Percentiles rank a stretch among this genome's conserved stretches.
These are phyloP conservation scores for Rhingia campestris DNA, from an alignment of 2,888 invertebrate genomes.

Conservation along the genomic window DNA sequence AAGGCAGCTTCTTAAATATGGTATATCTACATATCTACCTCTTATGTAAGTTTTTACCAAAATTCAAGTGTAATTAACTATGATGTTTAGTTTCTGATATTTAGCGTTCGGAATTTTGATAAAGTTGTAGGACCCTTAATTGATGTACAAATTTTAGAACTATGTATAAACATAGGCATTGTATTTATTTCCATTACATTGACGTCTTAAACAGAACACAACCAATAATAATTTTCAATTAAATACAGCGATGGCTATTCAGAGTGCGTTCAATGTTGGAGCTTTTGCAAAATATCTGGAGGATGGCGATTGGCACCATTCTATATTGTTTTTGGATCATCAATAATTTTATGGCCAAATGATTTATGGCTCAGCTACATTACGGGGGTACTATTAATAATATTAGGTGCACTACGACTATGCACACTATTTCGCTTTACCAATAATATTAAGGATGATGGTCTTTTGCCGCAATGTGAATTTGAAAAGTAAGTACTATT, in stretches of 20 bases:
- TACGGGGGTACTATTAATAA: slow-evolving; percentile 83
- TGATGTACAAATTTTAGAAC: too few relatives aligned
- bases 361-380: slow-evolving; percentile 84
- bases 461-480: slow-evolving; percentile 81
- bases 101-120: too few relatives aligned
- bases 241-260: slow-evolving; percentile 79
- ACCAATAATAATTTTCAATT: not conserved
- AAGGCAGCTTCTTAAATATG: too few relatives aligned
- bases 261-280: slow-evolving; percentile 80
- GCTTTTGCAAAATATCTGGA: slow-evolving; percentile 77
- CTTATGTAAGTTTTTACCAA: too few relatives aligned
- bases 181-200: not conserved
- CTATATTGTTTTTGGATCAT: slow-evolving; percentile 80
- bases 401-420: slow-evolving; percentile 83
- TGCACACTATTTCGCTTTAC: slow-evolving; percentile 79
- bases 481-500: slow-evolving; percentile 79
- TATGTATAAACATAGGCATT: too few relatives aligned
- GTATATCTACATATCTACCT: too few relatives aligned
- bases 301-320: slow-evolving; percentile 81
- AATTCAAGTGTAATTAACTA: too few relatives aligned
- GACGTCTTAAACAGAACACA: not conserved
- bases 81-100: too few relatives aligned
- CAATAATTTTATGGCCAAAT: slow-evolving; percentile 81
- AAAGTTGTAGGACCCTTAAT: too few relatives aligned
- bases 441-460: slow-evolving; percentile 79